Evolutionary conservation across 2,888 invertebrate species (phyloP), one percentile per base, ranked within the genome.

Genomic region (Drosophila dives): DNA sequence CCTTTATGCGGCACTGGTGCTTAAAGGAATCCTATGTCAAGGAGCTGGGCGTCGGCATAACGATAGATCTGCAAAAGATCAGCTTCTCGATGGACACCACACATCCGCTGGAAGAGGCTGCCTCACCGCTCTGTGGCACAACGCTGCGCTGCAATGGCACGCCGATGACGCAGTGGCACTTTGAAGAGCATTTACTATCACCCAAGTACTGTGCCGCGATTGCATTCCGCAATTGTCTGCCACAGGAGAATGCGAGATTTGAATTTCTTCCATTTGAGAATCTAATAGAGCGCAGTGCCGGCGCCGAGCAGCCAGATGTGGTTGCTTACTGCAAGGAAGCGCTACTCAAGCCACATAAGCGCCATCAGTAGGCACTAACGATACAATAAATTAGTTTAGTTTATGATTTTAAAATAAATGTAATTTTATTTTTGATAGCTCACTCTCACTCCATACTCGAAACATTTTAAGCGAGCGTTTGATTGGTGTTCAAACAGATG

Each of bases 21-120:
- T 94, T 99, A 56, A 99, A 99, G 93, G 99, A 99, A 92, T 97
- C 98, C 91, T 98, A 98, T 91, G 97, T 98, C 0, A 99, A 99
- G 93, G 98, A 98, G 75, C 94, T 96, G 63, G 98, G 99, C 26
- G 94, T 96, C 32, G 99, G 99, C 36, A 95, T 99, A 62, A 96
- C 96, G 0, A 94, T 96, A 75, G 95, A 97, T 86, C 94, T 99
- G 51, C 94, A 95, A 80, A 94, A 96, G 79, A 94, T 99, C 48
- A 96, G 95, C 93, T 99, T 99, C 93, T 92, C 94, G 59, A 93
- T 96, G 23, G 89, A 91, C 63, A 94, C 94, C 67, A 95, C 95
- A 1, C 93, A 93, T 38, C 82, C 92, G 4, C 91, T 96, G 71
- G 90, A 91, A 49, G 86, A 92, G 34, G 93, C 93, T 15, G 91